These are phyloP conservation scores for Panonychus citri DNA, from an alignment of 1,140 invertebrate genomes.

Conservation along the genomic window DNA sequence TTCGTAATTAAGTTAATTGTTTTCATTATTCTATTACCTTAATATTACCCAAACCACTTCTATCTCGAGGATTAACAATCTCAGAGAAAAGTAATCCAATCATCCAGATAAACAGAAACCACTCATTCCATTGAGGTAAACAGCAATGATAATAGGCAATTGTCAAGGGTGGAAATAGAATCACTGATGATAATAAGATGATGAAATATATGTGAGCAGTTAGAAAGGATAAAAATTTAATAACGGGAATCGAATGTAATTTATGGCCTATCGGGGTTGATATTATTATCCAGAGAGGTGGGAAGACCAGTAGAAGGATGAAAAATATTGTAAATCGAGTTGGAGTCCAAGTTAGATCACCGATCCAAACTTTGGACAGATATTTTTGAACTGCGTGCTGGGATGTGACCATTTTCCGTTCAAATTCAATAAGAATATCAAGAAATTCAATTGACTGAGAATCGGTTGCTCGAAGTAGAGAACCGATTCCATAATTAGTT, in stretches of 20 bases:
- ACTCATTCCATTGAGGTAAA: slow-evolving; percentile 70
- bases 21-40: slow-evolving; percentile 10
- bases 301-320: slow-evolving; percentile 68
- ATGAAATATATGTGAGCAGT: slow-evolving; percentile 95
- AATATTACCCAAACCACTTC: slow-evolving; percentile 76
- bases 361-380: slow-evolving; percentile 79
- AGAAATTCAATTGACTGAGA: slow-evolving; percentile 76
- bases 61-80: slow-evolving; percentile 83
- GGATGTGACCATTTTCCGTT: slow-evolving; percentile 73
- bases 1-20: too few relatives aligned
- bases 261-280: slow-evolving; percentile 81
- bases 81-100: slow-evolving; percentile 85
- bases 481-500: slow-evolving; percentile 70
- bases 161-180: slow-evolving; percentile 50
- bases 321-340: slow-evolving; percentile 84
- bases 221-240: slow-evolving; percentile 97
- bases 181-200: slow-evolving; percentile 67
- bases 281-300: slow-evolving; percentile 85
- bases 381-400: slow-evolving; percentile 28
- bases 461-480: slow-evolving; percentile 71
- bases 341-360: slow-evolving; percentile 76
- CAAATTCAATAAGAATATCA: slow-evolving; percentile 74
- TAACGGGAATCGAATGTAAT: slow-evolving; percentile 71
- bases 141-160: slow-evolving; percentile 23
- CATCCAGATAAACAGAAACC: slow-evolving; percentile 80